Evolutionary conservation across 2,888 invertebrate genomes (phyloP), one percentile per base, ranked within the genome.

Genomic region (Hypena proboscidalis): DNA sequence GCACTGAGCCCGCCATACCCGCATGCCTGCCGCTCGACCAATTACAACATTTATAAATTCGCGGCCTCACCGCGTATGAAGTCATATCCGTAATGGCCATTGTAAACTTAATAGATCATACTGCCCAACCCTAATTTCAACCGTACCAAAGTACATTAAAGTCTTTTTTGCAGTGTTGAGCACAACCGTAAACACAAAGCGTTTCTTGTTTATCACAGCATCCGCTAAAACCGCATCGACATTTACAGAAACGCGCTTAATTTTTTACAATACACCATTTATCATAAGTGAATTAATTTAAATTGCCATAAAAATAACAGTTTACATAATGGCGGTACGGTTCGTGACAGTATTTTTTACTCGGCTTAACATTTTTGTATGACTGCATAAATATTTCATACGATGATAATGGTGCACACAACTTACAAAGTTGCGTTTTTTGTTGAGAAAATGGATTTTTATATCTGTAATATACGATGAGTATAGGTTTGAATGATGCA

Each of bases 231-330:
- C 75, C 65, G 63, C 78, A 70, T 74, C 76, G 74, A 79, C 83
- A 78, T 85, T 84, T 79, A 74, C 74, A 81, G 80, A 84, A 84
- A 82, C 69, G 67, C 70, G 70, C 73, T 74, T 70, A 72, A 73
- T 80, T 85, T 82, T 85, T 85, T 83, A 70, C 74, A 55, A 46
- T 50, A 41, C 50, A 46, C 56, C 77, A 75, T 84, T 88, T 82
- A 87, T 84, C 82, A 84, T 84, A 86, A 85, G 82, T 80, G 85
- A 88, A 87, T 88, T 86, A 86, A 89, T 87, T 88, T 80, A 78
- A 82, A 85, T 86, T 81, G 81, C 74, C 75, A 86, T 84, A 81
- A 86, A 83, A 84, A 82, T 83, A 71, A 70, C 76, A 70, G 74
- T 82, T 84, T 78, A 80, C 81, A 83, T 84, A 85, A 85, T 81